phyloP scores from a whole-genome alignment of 92 coral and sea anemone genomes.

The Isaurus tuberculatus region DNA sequence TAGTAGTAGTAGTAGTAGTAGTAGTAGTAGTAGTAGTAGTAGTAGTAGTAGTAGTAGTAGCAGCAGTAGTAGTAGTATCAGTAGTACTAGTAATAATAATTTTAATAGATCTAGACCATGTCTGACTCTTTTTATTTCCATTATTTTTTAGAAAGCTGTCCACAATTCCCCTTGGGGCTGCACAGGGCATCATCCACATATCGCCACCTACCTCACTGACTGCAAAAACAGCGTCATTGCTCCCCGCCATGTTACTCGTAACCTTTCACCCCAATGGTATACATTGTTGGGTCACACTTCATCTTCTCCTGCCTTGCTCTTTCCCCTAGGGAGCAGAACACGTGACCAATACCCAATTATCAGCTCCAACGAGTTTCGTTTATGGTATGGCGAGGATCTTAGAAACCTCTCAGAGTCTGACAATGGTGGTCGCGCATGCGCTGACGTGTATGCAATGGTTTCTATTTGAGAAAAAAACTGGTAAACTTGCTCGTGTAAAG shows the following conservation, averaged over 20 bases:
- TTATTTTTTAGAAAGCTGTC: background rate
- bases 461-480: background rate
- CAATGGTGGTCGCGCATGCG: constrained; percentile 6
- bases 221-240: constrained; percentile 5
- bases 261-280: background rate
- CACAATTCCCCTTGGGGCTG: background rate
- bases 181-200: background rate
- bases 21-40: too few relatives aligned
- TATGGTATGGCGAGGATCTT: constrained; percentile 22
- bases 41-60: too few relatives aligned
- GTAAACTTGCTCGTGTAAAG: background rate
- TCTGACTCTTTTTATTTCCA: too few relatives aligned
- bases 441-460: background rate
- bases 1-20: too few relatives aligned
- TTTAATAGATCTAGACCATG: too few relatives aligned
- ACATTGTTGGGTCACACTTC: background rate
- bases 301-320: background rate
- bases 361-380: background rate
- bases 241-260: background rate
- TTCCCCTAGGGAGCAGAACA: background rate
- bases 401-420: background rate
- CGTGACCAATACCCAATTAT: background rate
- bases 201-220: background rate
- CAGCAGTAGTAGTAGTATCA: too few relatives aligned
- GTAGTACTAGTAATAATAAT: too few relatives aligned